Evolutionary conservation across 1,140 invertebrate species (phyloP).

Genomic region (Pseudobourletiella spinata): DNA sequence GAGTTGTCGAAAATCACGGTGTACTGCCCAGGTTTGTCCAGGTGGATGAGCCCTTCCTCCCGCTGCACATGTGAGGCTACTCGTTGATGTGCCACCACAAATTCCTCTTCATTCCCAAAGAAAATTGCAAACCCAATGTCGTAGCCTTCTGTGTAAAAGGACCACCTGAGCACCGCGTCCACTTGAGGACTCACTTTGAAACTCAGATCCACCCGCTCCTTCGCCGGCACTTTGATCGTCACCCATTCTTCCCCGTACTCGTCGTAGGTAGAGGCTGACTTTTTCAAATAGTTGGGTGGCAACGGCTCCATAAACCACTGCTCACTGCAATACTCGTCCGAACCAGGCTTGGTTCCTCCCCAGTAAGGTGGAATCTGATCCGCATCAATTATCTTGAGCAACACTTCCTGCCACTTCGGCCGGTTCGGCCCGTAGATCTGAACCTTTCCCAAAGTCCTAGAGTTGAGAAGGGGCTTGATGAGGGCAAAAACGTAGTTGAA

Average conservation of each 20-base stretch:
- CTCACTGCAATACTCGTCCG: slow-evolving; percentile 3
- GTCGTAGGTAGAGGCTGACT: neutral
- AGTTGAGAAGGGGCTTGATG: slow-evolving; percentile 76
- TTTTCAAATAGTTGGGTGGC: neutral
- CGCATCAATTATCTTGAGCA: slow-evolving; percentile 56
- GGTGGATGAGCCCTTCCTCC: neutral
- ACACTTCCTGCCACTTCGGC: slow-evolving; percentile 61
- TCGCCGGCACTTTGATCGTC: slow-evolving; percentile 3
- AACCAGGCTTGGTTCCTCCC: slow-evolving; percentile 52
- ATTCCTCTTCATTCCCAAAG: neutral
- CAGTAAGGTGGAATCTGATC: slow-evolving; percentile 68
- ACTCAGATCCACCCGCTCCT: neutral
- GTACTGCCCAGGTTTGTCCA: neutral
- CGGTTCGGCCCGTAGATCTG: slow-evolving; percentile 67
- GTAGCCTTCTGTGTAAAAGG: neutral
- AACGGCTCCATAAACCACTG: slow-evolving; percentile 2
- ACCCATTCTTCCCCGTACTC: slow-evolving; percentile 8
- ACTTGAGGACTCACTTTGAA: neutral
- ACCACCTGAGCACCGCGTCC: neutral
- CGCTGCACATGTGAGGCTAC: neutral
- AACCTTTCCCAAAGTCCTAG: slow-evolving; percentile 81
- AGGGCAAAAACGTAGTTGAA: slow-evolving; percentile 77
- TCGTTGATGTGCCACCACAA: neutral
- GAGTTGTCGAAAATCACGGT: slow-evolving; percentile 4
- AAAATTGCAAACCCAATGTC: slow-evolving; percentile 2